Percentiles rank a stretch among this genome's conserved stretches.
phyloP scores from a whole-genome alignment of 2,797 vertebrate genomes.

The Centroberyx gerrardi region DNA sequence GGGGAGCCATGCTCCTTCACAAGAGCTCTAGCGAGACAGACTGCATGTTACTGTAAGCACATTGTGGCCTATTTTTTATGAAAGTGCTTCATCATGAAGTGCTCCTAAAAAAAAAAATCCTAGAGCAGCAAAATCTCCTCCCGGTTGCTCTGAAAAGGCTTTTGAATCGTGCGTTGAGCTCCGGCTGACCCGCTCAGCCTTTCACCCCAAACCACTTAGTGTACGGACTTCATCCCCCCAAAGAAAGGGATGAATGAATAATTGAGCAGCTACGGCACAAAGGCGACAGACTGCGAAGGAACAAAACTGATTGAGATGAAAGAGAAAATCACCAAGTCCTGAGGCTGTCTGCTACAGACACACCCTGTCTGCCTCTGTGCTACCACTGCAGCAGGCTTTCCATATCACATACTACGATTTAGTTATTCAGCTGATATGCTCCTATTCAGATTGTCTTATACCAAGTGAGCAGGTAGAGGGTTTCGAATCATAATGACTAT shows the following conservation, averaged over 20 bases:
- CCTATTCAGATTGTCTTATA: not conserved
- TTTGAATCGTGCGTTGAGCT: conserved; percentile 39
- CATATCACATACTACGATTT: not conserved
- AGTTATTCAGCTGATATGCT: not conserved
- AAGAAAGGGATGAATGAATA: conserved; percentile 57
- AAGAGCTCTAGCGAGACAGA: conserved; percentile 17
- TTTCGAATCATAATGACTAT: too few relatives aligned
- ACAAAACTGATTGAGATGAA: conserved; percentile 36
- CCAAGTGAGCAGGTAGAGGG: too few relatives aligned
- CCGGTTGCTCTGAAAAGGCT: conserved; percentile 7
- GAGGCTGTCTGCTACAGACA: conserved; percentile 6
- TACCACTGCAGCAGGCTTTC: not conserved
- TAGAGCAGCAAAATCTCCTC: conserved; percentile 38
- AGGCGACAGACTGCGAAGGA: conserved; percentile 41
- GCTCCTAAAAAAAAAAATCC: conserved; percentile 26
- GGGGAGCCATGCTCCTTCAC: conserved; percentile 16
- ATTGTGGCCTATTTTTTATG: not conserved
- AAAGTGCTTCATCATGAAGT: conserved; percentile 25
- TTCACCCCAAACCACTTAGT: conserved; percentile 43
- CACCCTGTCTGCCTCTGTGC: not conserved
- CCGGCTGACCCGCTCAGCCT: conserved; percentile 30
- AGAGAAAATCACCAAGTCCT: conserved; percentile 15
- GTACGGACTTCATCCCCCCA: conserved; percentile 25
- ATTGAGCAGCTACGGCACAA: conserved; percentile 52
- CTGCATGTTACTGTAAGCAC: not conserved